Conservation (phyloP, 2,113 vertebrate genomes). For the Catagonus wagneri region DNA sequence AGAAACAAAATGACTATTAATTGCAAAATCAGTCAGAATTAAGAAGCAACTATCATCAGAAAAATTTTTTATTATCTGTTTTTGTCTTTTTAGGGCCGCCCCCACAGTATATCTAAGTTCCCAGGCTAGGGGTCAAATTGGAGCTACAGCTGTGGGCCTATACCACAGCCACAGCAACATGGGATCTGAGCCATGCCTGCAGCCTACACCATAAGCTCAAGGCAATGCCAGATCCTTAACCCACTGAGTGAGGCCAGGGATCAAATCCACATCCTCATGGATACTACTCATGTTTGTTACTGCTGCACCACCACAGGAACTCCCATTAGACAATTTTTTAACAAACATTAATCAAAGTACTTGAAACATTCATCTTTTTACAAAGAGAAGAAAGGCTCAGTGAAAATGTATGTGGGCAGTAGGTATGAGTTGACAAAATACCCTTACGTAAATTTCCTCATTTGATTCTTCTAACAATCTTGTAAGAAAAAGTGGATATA, state of each 20-base stretch:
- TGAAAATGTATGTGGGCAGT: neutral
- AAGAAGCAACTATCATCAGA: neutral
- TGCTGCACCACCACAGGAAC: too few species aligned
- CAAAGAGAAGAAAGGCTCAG: neutral
- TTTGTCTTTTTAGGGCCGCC: too few species aligned
- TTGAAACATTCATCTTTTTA: conserved; percentile 39
- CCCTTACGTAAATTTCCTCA: neutral
- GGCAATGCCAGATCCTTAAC: too few species aligned
- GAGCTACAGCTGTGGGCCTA: too few species aligned
- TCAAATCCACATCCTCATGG: too few species aligned
- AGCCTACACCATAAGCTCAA: too few species aligned
- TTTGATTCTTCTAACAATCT: neutral
- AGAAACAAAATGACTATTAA: neutral
- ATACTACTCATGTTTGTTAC: too few species aligned
- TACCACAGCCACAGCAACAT: too few species aligned
- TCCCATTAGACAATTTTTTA: conserved; percentile 9
- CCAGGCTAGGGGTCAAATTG: too few species aligned
- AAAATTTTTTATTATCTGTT: neutral
- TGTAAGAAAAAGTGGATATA: neutral
- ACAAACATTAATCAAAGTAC: neutral
- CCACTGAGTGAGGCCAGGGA: too few species aligned
- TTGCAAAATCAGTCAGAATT: neutral
- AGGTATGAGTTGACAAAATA: neutral
- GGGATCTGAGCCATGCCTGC: too few species aligned
- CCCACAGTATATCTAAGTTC: too few species aligned